A percentile compares a stretch with the other conserved stretches of the same genome.
These are phyloP conservation scores for Actinopyga echinites DNA, from an alignment of 53 echinoderm and acorn worm genomes.

Conservation along the genomic window DNA sequence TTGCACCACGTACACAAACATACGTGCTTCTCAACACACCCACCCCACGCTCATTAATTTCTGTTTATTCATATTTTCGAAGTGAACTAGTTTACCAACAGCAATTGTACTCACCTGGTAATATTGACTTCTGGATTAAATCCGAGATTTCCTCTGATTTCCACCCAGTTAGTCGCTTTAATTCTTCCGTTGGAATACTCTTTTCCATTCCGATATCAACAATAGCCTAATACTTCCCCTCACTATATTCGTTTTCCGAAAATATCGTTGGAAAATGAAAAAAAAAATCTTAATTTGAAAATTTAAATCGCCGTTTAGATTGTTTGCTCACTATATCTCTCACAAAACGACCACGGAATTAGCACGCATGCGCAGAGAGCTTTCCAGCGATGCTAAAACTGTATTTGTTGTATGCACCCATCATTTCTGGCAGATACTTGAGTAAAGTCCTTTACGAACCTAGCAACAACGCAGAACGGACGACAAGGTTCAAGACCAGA, in stretches of 20 bases:
- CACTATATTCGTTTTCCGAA: not conserved
- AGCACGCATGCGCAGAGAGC: constrained; percentile 25
- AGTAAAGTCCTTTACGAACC: no score
- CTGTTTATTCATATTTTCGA: no score
- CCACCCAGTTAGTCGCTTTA: not conserved
- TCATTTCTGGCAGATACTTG: constrained; percentile 14
- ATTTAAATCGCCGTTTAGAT: constrained; percentile 4
- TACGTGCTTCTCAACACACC: no score
- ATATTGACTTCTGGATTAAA: not conserved
- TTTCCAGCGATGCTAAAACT: constrained; percentile 9
- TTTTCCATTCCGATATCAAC: not conserved
- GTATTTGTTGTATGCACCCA: constrained; percentile 15
- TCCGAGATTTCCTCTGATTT: not conserved
- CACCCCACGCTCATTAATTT: no score
- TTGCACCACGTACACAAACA: no score
- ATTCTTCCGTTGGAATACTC: not conserved
- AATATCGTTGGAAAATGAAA: not conserved
- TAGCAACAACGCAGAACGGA: no score
- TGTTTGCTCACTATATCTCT: not conserved
- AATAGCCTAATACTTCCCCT: not conserved
- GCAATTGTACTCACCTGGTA: not conserved
- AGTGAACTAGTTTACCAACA: no score
- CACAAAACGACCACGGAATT: constrained; percentile 4
- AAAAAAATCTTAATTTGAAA: not conserved
- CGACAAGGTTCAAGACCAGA: no score